Evolutionary conservation across 2,888 invertebrate genomes (phyloP).

Genomic region (Phyto melanocephala): DNA sequence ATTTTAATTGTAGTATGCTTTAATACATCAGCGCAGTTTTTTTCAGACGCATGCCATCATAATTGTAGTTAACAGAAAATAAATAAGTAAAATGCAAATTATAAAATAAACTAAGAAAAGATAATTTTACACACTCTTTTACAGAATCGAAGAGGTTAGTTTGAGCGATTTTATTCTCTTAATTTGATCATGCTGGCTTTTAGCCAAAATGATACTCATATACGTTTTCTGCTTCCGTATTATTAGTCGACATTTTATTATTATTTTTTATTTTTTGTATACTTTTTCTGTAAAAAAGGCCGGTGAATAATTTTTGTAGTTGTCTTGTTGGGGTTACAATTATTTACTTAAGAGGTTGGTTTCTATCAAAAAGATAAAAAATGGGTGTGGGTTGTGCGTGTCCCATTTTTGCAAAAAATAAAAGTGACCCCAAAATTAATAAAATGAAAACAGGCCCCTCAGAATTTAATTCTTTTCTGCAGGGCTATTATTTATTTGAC

Average conservation of each 20-base stretch:
- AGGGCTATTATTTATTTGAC: too few species aligned
- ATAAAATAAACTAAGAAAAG: neutral
- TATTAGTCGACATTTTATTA: constrained; percentile 20
- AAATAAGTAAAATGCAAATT: constrained; percentile 22
- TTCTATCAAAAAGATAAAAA: constrained; percentile 2
- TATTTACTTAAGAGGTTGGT: neutral
- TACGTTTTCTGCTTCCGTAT: constrained; percentile 55
- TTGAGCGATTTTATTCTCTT: constrained; percentile 34
- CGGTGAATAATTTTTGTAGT: constrained; percentile 17
- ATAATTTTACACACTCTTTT: neutral
- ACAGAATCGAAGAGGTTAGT: neutral
- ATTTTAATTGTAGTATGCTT: constrained; percentile 22
- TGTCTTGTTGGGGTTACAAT: constrained; percentile 8
- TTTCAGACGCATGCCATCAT: constrained; percentile 56
- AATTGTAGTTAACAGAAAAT: constrained; percentile 48
- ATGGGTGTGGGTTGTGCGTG: too few species aligned
- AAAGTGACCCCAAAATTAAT: too few species aligned
- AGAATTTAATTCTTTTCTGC: too few species aligned
- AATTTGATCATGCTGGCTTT: constrained; percentile 31
- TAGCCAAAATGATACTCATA: constrained; percentile 33
- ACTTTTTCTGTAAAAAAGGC: neutral
- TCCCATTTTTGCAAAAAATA: too few species aligned
- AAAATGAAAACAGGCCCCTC: too few species aligned
- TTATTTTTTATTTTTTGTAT: constrained; percentile 1
- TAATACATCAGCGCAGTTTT: constrained; percentile 37